Base-by-base conservation (phyloP, 37 sponge, comb jelly and placozoan species). In the Axinella damicornis region DNA sequence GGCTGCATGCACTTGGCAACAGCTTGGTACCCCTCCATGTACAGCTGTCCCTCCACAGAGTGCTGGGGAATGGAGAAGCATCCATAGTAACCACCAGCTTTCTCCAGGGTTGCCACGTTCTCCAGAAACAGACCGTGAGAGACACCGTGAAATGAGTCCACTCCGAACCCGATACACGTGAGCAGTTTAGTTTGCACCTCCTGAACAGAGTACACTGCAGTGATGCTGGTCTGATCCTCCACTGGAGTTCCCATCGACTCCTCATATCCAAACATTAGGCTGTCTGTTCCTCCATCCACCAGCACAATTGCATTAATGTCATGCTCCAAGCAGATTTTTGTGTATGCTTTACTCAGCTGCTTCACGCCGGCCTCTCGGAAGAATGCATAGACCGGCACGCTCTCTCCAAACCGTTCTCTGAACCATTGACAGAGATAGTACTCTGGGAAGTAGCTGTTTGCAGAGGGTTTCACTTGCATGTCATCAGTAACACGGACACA, bases 131-230 rank as follows among this genome's bases (percentile, higher is more conserved):
- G 69, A 21, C 87, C 87, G 63, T 94, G 94, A 25, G 89, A 86
- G 12, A 93, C 85, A 11, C 94, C 90, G 54, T 94, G 94, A 37
- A 83, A 94, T 25, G 87, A 68, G 74, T 94, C 94, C n/a, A 94
- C 85, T 28, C 94, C 94, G 73, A 93, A 94, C 24, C 94, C 94
- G 0, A 94, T 68, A 52, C 90, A 86, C 31, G 61, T 59, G 1
- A 93, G 46, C 14, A 93, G 60, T 54, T 89, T 93, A 2, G 77
- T 24, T 0, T 69, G 60, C 6, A 89, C 83, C 54, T 34, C 62
- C 17, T 82, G 37, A n/a, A 82, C 64, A 19, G 36, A 22, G 21
- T 62, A 24, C 25, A 90, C 77, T 15, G 87, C 94, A 22, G 77
- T 85, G 55, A 94, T 94, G 69, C 87, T 94, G 39, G 80, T 74